Conservation (phyloP, 2,113 vertebrate genomes). For the Pygathrix nemaeus region DNA sequence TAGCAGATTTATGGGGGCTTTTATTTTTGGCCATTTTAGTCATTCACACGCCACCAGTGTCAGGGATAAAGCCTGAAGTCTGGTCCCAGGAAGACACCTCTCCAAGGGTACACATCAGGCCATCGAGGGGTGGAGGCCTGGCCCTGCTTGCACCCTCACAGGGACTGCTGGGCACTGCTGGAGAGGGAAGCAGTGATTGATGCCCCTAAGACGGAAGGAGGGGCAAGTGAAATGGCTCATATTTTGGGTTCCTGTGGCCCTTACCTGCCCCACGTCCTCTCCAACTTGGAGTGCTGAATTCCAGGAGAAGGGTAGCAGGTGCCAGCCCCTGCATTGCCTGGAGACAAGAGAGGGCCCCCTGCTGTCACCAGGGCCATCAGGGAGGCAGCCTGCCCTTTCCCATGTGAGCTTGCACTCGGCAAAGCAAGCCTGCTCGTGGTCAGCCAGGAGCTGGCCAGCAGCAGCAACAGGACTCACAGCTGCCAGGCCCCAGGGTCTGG, state of each 20-base stretch:
- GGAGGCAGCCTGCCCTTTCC: background rate
- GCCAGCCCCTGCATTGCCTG: background rate
- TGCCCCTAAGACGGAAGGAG: background rate
- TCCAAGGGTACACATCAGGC: background rate
- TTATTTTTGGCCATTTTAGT: slow-evolving; percentile 43
- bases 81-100: rapidly evolving
- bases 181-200: background rate
- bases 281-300: background rate
- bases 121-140: rapidly evolving
- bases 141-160: background rate
- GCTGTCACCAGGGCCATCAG: background rate
- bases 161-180: too few relatives aligned
- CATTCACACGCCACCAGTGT: background rate
- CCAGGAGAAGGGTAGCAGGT: background rate
- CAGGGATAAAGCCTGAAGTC: background rate
- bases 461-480: background rate
- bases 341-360: background rate
- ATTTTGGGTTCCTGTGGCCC: background rate
- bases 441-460: background rate
- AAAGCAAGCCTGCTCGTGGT: too few relatives aligned
- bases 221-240: background rate
- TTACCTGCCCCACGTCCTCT: background rate
- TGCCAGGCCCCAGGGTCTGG: background rate
- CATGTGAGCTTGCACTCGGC: rapidly evolving
- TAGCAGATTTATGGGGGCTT: slow-evolving; percentile 48